Base-by-base conservation (phyloP, 2,797 vertebrate genomes). In the Aeoliscus strigatus region DNA sequence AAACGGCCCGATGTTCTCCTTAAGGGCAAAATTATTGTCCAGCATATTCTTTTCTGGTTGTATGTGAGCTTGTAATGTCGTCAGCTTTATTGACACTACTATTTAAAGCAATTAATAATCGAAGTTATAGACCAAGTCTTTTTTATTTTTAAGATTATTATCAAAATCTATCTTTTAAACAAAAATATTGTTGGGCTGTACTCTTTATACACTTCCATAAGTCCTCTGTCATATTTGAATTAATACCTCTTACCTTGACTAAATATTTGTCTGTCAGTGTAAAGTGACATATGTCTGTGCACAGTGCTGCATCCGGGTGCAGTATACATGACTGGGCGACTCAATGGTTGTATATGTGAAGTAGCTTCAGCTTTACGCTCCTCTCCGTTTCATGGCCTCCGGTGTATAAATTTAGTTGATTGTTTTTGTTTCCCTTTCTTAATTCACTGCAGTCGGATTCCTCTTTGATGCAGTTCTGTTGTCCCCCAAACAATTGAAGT, bases 401-500 rank as follows among this genome's bases (percentile, higher is more conserved):
- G 82, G 89, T 89, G 89, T 88, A 90, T 90, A 89, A 85, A 89
- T 89, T 89, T 89, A 85, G 63, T 81, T 84, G 82, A 87, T 88
- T 87, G 76, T 81, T 84, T 87, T 77, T 48, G 81, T 86, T 87
- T 88, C 84, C 88, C 85, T 83, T 86, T 88, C 80, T 87, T 90
- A 89, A 89, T 91, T 92, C 87, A 77, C 79, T 85, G 87, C 91
- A 88, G 89, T 94, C 83, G 90, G 90, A 91, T 93, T 95, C 88
- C 89, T 93, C 80, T 88, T 88, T 90, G 84, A 87, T 87, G 69
- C 84, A 90, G 81, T 80, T 86, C 87, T 86, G 87, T 89, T 89
- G 90, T 91, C 89, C 92, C 90, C 91, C 79, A 86, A 86, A 87
- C 90, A 90, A 95, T 90, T 90, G 81, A 89, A 91, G 89, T 93